A percentile compares a stretch with the other conserved stretches of the same genome.
phyloP scores from a whole-genome alignment of 2,797 vertebrate genomes.

The Typhlichthys subterraneus region DNA sequence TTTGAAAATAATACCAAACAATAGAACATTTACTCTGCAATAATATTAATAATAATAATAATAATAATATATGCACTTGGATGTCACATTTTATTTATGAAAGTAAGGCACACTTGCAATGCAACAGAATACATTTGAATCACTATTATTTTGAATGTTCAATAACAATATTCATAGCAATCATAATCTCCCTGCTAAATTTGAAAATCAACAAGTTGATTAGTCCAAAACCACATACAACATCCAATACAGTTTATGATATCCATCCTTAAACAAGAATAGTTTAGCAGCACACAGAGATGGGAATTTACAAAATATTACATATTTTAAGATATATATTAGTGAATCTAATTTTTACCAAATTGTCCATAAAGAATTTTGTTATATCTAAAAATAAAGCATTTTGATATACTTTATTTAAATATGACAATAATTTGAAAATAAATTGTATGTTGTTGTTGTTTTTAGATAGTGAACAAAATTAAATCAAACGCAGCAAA shows the following conservation, averaged over 20 bases:
- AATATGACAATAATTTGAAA: not conserved
- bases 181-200: constrained; percentile 19
- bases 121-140: constrained; percentile 23
- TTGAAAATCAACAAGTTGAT: constrained; percentile 28
- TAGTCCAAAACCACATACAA: constrained; percentile 39
- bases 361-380: not conserved
- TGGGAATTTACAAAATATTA: constrained; percentile 23
- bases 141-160: constrained; percentile 9
- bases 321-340: constrained; percentile 10
- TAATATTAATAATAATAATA: no score
- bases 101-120: constrained; percentile 46
- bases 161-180: constrained; percentile 19
- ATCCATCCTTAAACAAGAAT: constrained; percentile 17
- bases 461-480: not conserved
- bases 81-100: constrained; percentile 49
- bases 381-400: not conserved
- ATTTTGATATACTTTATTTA: not conserved
- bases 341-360: constrained; percentile 1
- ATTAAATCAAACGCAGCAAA: not conserved
- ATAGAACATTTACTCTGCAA: no score
- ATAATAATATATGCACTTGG: constrained; percentile 25
- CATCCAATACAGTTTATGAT: not conserved
- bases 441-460: not conserved
- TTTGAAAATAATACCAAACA: no score
- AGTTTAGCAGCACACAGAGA: constrained; percentile 14